These are phyloP conservation scores for Anthrax anthrax DNA, from an alignment of 2,888 invertebrate species.

Conservation along the genomic window DNA sequence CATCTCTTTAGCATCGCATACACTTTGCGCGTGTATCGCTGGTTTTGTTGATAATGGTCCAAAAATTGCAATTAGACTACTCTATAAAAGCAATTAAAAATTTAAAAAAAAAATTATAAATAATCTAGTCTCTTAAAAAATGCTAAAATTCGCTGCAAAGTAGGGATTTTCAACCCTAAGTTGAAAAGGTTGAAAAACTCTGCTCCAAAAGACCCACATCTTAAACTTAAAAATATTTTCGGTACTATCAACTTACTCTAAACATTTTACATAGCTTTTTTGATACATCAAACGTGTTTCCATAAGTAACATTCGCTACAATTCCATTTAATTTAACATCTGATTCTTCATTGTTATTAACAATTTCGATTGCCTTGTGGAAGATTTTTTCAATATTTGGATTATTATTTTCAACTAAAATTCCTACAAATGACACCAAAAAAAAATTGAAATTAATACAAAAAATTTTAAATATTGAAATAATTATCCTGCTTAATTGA, in stretches of 20 bases:
- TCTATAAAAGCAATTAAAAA: too few relatives aligned
- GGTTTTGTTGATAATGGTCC: constrained; percentile 58
- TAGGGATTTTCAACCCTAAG: too few relatives aligned
- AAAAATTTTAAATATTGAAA: too few relatives aligned
- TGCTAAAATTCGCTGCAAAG: too few relatives aligned
- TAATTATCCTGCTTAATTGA: too few relatives aligned
- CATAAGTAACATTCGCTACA: constrained; percentile 34
- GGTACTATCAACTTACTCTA: constrained; percentile 33
- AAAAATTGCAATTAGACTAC: constrained; percentile 65
- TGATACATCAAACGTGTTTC: constrained; percentile 40
- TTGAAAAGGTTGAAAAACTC: too few relatives aligned
- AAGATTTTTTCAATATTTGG: constrained; percentile 18
- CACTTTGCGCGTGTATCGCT: constrained; percentile 62
- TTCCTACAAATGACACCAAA: constrained; percentile 1
- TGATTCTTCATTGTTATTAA: constrained; percentile 22
- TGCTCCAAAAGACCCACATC: too few relatives aligned
- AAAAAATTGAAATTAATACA: too few relatives aligned
- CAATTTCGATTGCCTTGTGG: constrained; percentile 25
- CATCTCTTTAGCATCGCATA: constrained; percentile 68
- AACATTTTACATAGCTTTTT: constrained; percentile 39
- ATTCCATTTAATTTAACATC: constrained; percentile 18
- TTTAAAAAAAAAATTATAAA: too few relatives aligned
- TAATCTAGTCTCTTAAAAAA: too few relatives aligned
- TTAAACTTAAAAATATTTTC: too few relatives aligned
- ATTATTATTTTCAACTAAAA: constrained; percentile 7